These are phyloP conservation scores for Frankliniella intonsa DNA, from an alignment of 2,888 invertebrate genomes.

Conservation along the genomic window DNA sequence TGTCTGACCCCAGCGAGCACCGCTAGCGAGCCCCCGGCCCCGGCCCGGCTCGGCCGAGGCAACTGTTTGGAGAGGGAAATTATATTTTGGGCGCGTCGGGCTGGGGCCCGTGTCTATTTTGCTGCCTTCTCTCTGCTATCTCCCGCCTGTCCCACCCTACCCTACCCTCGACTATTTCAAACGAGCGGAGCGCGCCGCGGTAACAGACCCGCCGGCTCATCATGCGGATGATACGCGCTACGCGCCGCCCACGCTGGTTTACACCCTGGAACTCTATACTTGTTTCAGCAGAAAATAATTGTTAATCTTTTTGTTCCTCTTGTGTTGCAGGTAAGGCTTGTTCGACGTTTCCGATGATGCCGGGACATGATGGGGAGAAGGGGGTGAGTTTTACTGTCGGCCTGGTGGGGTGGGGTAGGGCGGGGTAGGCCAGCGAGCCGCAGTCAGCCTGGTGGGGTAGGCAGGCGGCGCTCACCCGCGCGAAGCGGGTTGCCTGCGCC, in stretches of 20 bases:
- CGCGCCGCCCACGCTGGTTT: too few relatives aligned
- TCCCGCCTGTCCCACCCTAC: too few relatives aligned
- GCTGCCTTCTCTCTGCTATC: background rate
- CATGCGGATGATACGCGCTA: too few relatives aligned
- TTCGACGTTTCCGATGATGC: too few relatives aligned
- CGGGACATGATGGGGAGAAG: background rate
- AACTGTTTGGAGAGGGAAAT: background rate
- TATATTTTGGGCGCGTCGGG: background rate
- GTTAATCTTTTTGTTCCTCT: background rate
- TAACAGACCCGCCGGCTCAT: too few relatives aligned
- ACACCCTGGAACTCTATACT: too few relatives aligned
- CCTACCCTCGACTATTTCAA: too few relatives aligned
- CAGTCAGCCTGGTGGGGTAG: background rate
- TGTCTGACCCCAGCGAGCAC: background rate
- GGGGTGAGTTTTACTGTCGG: background rate
- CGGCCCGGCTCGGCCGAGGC: background rate
- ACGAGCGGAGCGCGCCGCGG: too few relatives aligned
- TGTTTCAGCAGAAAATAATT: too few relatives aligned
- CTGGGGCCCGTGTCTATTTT: background rate
- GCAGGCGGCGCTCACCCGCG: background rate
- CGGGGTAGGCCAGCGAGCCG: too few relatives aligned
- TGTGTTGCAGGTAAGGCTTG: background rate
- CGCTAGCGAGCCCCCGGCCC: background rate
- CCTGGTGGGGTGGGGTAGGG: too few relatives aligned
- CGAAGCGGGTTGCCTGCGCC: background rate